Conservation (phyloP, 2,113 vertebrate genomes). For the Hippoglossus stenolepis region DNA sequence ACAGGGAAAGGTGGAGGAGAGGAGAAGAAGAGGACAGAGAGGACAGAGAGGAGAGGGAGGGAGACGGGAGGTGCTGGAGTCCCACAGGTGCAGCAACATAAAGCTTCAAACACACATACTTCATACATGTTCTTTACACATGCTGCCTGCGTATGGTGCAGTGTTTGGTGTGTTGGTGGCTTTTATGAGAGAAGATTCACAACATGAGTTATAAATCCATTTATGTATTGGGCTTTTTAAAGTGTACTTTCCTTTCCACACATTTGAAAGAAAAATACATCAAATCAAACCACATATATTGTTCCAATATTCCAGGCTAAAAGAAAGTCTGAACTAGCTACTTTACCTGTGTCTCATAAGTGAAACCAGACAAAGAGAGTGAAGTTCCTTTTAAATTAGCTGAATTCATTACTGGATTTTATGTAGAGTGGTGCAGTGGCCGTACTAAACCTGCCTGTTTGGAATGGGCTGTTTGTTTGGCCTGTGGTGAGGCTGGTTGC, state of each 20-base stretch:
- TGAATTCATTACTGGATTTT: not conserved
- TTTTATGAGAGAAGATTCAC: not conserved
- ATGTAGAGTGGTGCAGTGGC: not conserved
- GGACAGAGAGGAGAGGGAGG: not conserved
- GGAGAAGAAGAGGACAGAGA: no score
- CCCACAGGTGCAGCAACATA: conserved; percentile 30
- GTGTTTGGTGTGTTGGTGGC: not conserved
- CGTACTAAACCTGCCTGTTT: no score
- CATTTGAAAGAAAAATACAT: not conserved
- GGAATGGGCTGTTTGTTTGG: no score
- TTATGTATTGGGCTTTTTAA: not conserved
- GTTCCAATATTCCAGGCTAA: not conserved
- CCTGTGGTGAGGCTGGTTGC: not conserved
- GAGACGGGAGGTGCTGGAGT: not conserved
- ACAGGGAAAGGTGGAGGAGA: no score
- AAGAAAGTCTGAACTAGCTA: not conserved
- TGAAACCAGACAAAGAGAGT: not conserved
- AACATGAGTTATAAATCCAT: not conserved
- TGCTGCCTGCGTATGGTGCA: not conserved
- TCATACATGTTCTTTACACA: conserved; percentile 13
- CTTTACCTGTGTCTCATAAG: not conserved
- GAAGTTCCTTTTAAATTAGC: not conserved
- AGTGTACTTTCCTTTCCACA: not conserved
- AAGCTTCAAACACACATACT: not conserved
- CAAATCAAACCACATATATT: not conserved